Evolutionary conservation across 1,140 invertebrate species (phyloP).

Genomic region (Pararge aegeria): DNA sequence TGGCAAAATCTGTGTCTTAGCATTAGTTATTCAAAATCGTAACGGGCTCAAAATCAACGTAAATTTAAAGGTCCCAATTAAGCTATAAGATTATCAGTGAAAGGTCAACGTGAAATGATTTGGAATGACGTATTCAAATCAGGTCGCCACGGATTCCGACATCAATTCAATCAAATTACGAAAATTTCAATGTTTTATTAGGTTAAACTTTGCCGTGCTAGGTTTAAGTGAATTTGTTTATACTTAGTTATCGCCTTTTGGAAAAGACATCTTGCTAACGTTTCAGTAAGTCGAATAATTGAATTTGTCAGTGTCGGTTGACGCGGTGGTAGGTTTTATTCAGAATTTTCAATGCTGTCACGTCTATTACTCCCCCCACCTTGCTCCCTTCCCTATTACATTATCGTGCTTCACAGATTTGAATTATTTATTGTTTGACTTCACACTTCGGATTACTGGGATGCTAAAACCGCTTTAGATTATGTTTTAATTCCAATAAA

Average conservation of each 20-base stretch:
- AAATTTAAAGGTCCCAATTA: no score
- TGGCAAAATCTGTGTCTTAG: no score
- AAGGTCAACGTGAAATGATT: conserved; percentile 34
- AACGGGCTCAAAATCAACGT: no score
- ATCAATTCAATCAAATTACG: conserved; percentile 70
- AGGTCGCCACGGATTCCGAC: conserved; percentile 55
- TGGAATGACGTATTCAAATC: conserved; percentile 71
- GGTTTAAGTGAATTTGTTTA: conserved; percentile 77
- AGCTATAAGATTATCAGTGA: not conserved
- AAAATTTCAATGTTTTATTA: conserved; percentile 78
- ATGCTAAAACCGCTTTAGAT: not conserved
- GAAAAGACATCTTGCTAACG: conserved; percentile 77
- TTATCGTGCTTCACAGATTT: conserved; percentile 72
- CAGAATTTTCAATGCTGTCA: conserved; percentile 61
- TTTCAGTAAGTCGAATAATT: conserved; percentile 78
- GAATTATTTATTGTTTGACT: conserved; percentile 78
- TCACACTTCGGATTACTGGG: conserved; percentile 38
- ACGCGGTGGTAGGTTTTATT: conserved; percentile 70
- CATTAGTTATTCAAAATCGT: no score
- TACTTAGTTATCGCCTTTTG: conserved; percentile 75
- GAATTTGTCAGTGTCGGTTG: conserved; percentile 76
- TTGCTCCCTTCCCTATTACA: conserved; percentile 53
- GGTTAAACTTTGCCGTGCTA: conserved; percentile 75
- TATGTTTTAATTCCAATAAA: not conserved
- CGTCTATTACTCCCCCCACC: conserved; percentile 46